These are phyloP conservation scores for Limanda limanda DNA, from an alignment of 2,113 vertebrate species.

Conservation along the genomic window DNA sequence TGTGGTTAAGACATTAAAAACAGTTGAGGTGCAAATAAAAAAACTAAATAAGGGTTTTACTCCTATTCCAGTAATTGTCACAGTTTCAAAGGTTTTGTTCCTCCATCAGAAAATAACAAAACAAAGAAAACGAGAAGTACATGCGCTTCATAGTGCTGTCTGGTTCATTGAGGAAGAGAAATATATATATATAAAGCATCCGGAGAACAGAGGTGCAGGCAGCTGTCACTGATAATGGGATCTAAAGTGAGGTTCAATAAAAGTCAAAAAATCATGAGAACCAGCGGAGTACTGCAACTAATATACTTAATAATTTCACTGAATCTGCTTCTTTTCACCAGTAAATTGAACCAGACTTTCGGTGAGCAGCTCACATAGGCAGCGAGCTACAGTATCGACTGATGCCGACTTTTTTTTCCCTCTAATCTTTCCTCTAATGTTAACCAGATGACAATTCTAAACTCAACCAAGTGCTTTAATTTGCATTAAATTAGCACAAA, in stretches of 20 bases:
- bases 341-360: slow-evolving; percentile 43
- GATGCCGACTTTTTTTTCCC: background rate
- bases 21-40: background rate
- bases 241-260: slow-evolving; percentile 12
- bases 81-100: background rate
- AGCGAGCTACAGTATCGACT: slow-evolving; percentile 18
- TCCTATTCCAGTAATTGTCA: background rate
- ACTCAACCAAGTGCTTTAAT: background rate
- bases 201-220: background rate
- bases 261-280: background rate
- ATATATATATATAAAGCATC: background rate
- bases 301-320: slow-evolving; percentile 3
- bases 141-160: background rate
- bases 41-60: background rate
- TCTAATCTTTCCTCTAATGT: background rate
- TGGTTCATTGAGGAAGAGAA: background rate
- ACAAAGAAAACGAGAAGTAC: background rate
- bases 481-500: background rate
- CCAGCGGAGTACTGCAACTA: background rate
- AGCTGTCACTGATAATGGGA: slow-evolving; percentile 2
- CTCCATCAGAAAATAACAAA: background rate
- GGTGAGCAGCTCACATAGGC: slow-evolving; percentile 31
- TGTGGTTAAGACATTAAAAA: background rate
- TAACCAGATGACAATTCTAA: slow-evolving; percentile 6
- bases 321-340: slow-evolving; percentile 33